Evolutionary conservation across 1,140 invertebrate species (phyloP).

Genomic region (Aphelenchoides fujianensis): DNA sequence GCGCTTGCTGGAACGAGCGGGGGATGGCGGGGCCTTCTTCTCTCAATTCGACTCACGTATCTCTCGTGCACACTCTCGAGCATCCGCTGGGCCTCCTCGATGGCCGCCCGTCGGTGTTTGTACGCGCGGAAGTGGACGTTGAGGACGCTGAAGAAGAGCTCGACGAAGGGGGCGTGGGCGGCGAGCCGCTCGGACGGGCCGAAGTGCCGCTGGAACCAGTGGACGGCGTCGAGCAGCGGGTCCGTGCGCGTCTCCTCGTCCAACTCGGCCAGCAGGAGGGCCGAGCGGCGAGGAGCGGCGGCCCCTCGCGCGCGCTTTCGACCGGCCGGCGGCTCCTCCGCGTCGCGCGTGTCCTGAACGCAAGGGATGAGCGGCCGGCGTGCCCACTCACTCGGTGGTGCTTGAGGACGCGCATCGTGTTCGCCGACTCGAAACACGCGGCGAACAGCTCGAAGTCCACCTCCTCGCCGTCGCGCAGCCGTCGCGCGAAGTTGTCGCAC

Average conservation of each 20-base stretch:
- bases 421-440: not conserved
- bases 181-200: not conserved
- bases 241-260: not conserved
- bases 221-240: not conserved
- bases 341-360: not conserved
- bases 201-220: not conserved
- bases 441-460: not conserved
- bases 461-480: not conserved
- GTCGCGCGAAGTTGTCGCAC: no score
- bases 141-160: not conserved
- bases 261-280: not conserved
- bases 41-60: no score
- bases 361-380: not conserved
- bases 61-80: no score
- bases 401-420: not conserved
- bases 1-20: no score
- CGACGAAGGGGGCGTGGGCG: not conserved
- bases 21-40: no score
- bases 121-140: not conserved
- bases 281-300: not conserved
- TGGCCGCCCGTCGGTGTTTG: not conserved
- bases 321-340: not conserved
- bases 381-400: not conserved
- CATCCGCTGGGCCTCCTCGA: no score
- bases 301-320: not conserved